Evolutionary conservation across 2,797 vertebrate species (phyloP), one percentile per base, ranked within the genome.

Genomic region (Sardinella longiceps): DNA sequence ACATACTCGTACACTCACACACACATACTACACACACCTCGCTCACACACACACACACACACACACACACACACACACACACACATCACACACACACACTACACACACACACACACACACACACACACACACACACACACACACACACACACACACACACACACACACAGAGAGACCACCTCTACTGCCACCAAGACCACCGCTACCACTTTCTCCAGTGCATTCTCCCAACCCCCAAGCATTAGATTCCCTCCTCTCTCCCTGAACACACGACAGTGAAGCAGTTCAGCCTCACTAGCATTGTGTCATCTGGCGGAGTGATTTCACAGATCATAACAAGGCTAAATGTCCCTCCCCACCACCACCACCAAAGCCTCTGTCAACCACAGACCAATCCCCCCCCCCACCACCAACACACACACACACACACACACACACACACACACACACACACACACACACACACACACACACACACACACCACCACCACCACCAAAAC

Each of bases 211-310:
- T 74, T 74, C 66, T 37, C 37, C 30, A 30, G 2, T 37, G 0
- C 66, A 66, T 74, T 74, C 30, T 33, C 33, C 66, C 66, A 74
- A 74, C 66, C 66, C 14, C 66, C 66, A 33, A 39, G 30, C 30
- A 74, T 33, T 74, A 11, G 5, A 74, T 30, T 39, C 60, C 23
- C 37, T n/a, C 23, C 25, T 23, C 45, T 23, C 25, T 23, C 45
- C 48, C 11, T 18, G 23, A 25, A 45, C 12, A 6, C 30, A 43
- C 3, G 18, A 15, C 2, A 28, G n/a, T n/a, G n/a, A 53, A 10
- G 46, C 51, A 10, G 30, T 33, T 18, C 33, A 15, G n/a, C 3
- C 30, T 15, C 30, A 3, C 30, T 33, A 20, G 30, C 4, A 2
- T 37, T 18, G 30, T n/a, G 56, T 58, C 23, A 58, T 10, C 23